Percentiles rank a stretch among this genome's conserved stretches.
Conservation (phyloP, 37 sponge, comb jelly and placozoan species). For the Bolinopsis microptera region DNA sequence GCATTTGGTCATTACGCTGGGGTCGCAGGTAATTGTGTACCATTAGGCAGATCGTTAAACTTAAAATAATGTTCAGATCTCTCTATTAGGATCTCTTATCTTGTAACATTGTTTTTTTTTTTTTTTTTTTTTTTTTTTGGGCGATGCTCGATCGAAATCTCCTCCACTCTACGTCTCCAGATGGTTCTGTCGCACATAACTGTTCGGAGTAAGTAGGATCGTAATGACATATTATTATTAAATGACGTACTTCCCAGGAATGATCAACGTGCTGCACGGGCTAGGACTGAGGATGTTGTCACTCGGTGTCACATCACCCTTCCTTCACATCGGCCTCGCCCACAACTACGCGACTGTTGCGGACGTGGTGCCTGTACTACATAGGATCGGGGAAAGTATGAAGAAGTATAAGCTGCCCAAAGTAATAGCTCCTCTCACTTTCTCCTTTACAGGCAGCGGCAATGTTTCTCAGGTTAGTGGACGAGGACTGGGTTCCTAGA, state of each 20-base stretch:
- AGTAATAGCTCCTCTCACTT: constrained; percentile 80
- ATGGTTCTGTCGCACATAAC: too few species aligned
- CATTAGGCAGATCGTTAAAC: neutral
- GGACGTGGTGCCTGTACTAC: constrained; percentile 82
- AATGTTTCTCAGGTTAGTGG: constrained; percentile 88
- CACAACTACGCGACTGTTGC: constrained; percentile 86
- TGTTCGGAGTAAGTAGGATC: too few species aligned
- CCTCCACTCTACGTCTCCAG: too few species aligned
- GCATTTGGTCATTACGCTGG: constrained; percentile 98
- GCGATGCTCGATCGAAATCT: too few species aligned
- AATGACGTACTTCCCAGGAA: constrained; percentile 62
- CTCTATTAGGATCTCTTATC: neutral
- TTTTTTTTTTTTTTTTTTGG: too few species aligned
- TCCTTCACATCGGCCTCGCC: constrained; percentile 81
- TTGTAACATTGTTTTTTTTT: too few species aligned
- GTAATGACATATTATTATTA: too few species aligned
- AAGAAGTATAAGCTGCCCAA: constrained; percentile 73
- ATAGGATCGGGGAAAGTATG: constrained; percentile 79
- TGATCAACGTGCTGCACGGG: constrained; percentile 93
- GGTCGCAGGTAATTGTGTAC: constrained; percentile 72
- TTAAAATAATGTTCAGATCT: neutral
- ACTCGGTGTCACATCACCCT: constrained; percentile 91
- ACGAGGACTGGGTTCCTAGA: too few species aligned
- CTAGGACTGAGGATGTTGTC: constrained; percentile 86
- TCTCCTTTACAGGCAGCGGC: constrained; percentile 92